Percentiles rank a stretch among this genome's conserved stretches.
Evolutionary conservation across 1,140 invertebrate genomes (phyloP).

Genomic region (Drosophila ficusphila): DNA sequence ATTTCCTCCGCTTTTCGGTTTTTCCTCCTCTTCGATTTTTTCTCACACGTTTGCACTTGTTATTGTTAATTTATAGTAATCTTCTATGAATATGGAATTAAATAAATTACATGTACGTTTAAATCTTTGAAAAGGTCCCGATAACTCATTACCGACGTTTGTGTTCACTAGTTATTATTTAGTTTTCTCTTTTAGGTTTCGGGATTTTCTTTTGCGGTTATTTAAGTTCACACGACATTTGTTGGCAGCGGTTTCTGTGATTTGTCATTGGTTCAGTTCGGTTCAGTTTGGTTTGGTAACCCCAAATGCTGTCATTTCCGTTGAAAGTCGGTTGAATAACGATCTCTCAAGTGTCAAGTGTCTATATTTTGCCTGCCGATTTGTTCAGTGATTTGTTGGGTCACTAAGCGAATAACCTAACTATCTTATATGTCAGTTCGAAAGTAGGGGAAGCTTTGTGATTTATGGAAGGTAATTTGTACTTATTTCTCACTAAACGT

Average conservation of each 20-base stretch:
- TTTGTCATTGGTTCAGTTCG: slow-evolving; percentile 57
- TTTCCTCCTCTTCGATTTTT: slow-evolving; percentile 45
- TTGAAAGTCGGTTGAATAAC: slow-evolving; percentile 65
- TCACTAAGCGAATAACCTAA: slow-evolving; percentile 4
- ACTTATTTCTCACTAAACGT: background rate
- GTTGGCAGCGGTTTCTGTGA: slow-evolving; percentile 48
- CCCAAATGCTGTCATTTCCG: slow-evolving; percentile 69
- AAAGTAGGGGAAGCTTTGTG: background rate
- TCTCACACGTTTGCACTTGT: slow-evolving; percentile 74
- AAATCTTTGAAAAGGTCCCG: slow-evolving; percentile 12
- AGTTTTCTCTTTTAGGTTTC: slow-evolving; percentile 18
- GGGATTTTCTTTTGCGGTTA: slow-evolving; percentile 15
- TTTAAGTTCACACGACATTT: slow-evolving; percentile 62
- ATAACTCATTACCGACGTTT: slow-evolving; percentile 43
- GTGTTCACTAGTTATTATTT: slow-evolving; percentile 26
- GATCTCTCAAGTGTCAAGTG: slow-evolving; percentile 30
- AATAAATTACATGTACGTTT: slow-evolving; percentile 28
- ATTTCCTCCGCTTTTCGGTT: slow-evolving; percentile 21
- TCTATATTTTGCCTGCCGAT: slow-evolving; percentile 22
- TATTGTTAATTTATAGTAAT: slow-evolving; percentile 51
- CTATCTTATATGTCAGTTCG: background rate
- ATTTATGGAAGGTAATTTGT: background rate
- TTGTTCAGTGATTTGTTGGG: slow-evolving; percentile 25
- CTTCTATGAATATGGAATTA: slow-evolving; percentile 47
- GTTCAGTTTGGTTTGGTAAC: slow-evolving; percentile 66